A percentile compares a stretch with the other conserved stretches of the same genome.
phyloP scores from a whole-genome alignment of 2,797 vertebrate species.

The Hirundo rustica region DNA sequence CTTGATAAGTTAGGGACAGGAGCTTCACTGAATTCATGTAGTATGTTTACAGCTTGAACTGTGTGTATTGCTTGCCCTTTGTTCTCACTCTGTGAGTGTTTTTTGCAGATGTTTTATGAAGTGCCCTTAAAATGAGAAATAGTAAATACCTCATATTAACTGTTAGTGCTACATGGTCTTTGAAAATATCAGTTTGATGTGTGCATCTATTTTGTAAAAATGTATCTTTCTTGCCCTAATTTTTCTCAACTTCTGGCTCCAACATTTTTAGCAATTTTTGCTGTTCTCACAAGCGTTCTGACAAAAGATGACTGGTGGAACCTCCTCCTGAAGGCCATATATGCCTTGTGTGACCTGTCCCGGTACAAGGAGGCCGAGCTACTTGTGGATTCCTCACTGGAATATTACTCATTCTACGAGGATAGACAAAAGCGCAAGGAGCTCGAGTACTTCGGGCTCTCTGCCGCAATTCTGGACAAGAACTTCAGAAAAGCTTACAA shows the following conservation, averaged over 20 bases:
- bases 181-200: neutral
- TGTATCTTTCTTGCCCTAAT: neutral
- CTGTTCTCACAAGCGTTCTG: constrained; percentile 86
- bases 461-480: constrained; percentile 89
- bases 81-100: neutral
- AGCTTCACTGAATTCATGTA: neutral
- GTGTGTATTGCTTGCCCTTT: neutral
- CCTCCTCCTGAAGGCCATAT: constrained; percentile 87
- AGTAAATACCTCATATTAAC: neutral
- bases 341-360: constrained; percentile 84
- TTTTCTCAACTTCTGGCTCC: neutral
- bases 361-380: constrained; percentile 91
- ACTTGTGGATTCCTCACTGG: constrained; percentile 92
- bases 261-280: constrained; percentile 76
- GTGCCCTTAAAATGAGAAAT: neutral
- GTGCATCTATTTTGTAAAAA: neutral
- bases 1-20: neutral
- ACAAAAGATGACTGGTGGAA: constrained; percentile 98
- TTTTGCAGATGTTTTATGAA: neutral
- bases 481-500: constrained; percentile 94
- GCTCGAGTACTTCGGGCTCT: constrained; percentile 93
- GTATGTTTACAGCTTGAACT: neutral
- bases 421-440: constrained; percentile 91
- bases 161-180: neutral
- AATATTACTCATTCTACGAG: constrained; percentile 96